Percentiles rank a stretch among this genome's conserved stretches.
phyloP scores from a whole-genome alignment of 1,140 invertebrate genomes.

The Apis cerana region DNA sequence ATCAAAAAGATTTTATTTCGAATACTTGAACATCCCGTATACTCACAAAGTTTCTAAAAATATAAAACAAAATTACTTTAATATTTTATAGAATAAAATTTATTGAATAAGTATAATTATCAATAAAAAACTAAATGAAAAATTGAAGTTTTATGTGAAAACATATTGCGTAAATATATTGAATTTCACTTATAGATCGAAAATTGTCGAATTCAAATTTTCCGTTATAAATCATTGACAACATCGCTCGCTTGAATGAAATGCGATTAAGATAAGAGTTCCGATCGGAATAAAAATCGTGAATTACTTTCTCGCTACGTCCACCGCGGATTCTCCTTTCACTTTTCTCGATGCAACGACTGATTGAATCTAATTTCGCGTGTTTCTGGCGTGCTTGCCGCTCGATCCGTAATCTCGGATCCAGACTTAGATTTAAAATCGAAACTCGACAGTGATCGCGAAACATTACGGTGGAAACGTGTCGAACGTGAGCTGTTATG shows the following conservation, averaged over 20 bases:
- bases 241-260: neutral
- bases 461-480: too few relatives aligned
- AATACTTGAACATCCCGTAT: too few relatives aligned
- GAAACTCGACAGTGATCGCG: too few relatives aligned
- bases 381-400: neutral
- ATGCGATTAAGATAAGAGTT: slow-evolving; percentile 39
- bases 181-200: slow-evolving; percentile 5
- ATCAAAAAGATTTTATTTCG: too few relatives aligned
- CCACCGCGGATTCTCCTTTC: slow-evolving; percentile 73
- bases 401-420: neutral
- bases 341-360: slow-evolving; percentile 59
- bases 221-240: neutral
- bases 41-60: too few relatives aligned
- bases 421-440: too few relatives aligned
- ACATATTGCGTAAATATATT: neutral
- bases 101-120: too few relatives aligned
- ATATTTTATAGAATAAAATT: too few relatives aligned
- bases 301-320: slow-evolving; percentile 70
- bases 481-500: neutral
- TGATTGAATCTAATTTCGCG: slow-evolving; percentile 34
- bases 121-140: too few relatives aligned
- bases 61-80: too few relatives aligned
- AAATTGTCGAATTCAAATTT: neutral
- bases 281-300: slow-evolving; percentile 58
- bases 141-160: too few relatives aligned